Conservation (phyloP, 2,888 invertebrate genomes). For the Xanthorhoe designata region DNA sequence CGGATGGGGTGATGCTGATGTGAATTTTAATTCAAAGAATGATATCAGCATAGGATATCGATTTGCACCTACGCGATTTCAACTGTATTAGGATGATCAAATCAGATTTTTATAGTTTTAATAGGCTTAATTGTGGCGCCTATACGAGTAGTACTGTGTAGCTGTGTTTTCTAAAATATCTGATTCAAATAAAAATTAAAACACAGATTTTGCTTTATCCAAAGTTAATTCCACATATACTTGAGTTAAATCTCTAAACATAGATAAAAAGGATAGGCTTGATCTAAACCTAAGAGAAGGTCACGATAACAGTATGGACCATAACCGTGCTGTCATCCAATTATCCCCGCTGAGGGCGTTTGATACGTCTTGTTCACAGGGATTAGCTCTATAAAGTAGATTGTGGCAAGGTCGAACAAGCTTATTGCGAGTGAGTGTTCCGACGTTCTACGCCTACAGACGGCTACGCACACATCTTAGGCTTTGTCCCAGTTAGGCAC, state of each 20-base stretch:
- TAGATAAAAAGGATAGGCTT: neutral
- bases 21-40: conserved; percentile 35
- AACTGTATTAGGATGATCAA: conserved; percentile 23
- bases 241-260: too few relatives aligned
- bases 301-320: neutral
- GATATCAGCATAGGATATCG: conserved; percentile 33
- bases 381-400: conserved; percentile 26
- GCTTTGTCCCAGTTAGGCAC: too few relatives aligned
- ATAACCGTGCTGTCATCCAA: conserved; percentile 9
- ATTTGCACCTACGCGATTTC: conserved; percentile 26
- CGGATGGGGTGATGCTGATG: conserved; percentile 28
- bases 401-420: conserved; percentile 29
- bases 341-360: conserved; percentile 20
- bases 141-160: neutral
- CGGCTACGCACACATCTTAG: conserved; percentile 1
- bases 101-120: conserved; percentile 14
- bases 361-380: conserved; percentile 15
- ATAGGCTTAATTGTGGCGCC: conserved; percentile 15
- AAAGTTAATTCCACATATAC: neutral
- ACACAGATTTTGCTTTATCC: neutral
- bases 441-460: conserved; percentile 28
- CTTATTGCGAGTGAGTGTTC: conserved; percentile 28
- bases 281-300: neutral
- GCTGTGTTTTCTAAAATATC: neutral
- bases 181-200: neutral